Evolutionary conservation across 2,888 invertebrate species (phyloP).

Genomic region (Endotricha flammealis): DNA sequence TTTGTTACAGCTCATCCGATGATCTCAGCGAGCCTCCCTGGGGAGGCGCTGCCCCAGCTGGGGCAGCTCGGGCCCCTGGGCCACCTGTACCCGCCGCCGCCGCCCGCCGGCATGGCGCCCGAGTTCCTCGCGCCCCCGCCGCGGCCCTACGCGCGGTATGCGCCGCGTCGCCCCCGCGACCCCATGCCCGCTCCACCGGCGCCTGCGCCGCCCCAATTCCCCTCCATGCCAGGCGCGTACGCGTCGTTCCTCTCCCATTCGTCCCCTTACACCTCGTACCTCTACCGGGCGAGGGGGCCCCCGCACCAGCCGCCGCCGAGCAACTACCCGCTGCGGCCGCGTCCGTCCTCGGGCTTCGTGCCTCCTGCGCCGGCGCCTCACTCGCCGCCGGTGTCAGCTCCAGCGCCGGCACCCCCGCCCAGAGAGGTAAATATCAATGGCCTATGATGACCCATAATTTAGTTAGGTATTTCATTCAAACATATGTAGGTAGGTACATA

Average conservation of each 20-base stretch:
- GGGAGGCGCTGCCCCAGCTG: constrained; percentile 81
- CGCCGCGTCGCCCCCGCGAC: constrained; percentile 55
- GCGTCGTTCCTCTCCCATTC: constrained; percentile 66
- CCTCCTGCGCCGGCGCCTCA: constrained; percentile 64
- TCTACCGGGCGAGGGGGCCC: constrained; percentile 63
- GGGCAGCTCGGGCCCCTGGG: constrained; percentile 77
- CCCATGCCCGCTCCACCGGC: constrained; percentile 51
- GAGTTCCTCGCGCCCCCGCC: constrained; percentile 84
- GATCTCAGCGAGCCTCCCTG: constrained; percentile 82
- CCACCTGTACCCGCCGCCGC: constrained; percentile 77
- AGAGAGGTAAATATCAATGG: constrained; percentile 47
- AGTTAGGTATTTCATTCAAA: no score
- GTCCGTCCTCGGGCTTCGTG: constrained; percentile 64
- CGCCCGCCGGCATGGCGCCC: constrained; percentile 67
- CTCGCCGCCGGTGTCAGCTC: constrained; percentile 54
- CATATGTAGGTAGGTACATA: no score
- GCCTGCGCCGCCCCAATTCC: constrained; percentile 44
- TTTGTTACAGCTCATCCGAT: constrained; percentile 76
- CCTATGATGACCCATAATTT: no score
- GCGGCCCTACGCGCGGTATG: constrained; percentile 78
- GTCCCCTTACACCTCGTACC: constrained; percentile 59
- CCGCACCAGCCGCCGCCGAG: constrained; percentile 44
- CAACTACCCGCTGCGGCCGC: constrained; percentile 55
- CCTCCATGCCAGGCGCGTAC: constrained; percentile 52
- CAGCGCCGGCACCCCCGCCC: constrained; percentile 52